These are phyloP conservation scores for Poeciliopsis infans DNA, from an alignment of 2,797 vertebrate genomes.

Conservation along the genomic window DNA sequence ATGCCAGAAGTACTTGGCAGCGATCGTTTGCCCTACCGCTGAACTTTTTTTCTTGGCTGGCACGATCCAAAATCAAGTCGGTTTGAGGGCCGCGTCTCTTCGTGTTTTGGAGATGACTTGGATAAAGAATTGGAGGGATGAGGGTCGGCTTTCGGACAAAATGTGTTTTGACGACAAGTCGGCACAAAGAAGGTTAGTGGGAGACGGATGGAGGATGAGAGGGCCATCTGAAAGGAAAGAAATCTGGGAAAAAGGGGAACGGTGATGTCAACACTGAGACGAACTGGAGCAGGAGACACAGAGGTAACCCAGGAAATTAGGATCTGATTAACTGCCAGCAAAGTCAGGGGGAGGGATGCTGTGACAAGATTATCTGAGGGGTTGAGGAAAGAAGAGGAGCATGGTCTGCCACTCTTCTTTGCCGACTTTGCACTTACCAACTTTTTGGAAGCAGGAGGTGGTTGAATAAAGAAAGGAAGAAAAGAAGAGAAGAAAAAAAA, in stretches of 20 bases:
- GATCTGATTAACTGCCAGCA: constrained; percentile 57
- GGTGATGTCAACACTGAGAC: constrained; percentile 50
- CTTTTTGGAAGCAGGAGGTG: constrained; percentile 57
- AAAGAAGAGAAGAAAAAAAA: constrained; percentile 30
- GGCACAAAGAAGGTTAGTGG: constrained; percentile 52
- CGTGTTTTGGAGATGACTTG: constrained; percentile 53
- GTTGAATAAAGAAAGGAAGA: constrained; percentile 40
- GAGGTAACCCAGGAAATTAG: constrained; percentile 60
- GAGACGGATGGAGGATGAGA: constrained; percentile 46
- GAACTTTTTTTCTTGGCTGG: constrained; percentile 56
- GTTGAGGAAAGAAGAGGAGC: constrained; percentile 50
- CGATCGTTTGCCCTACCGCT: constrained; percentile 44
- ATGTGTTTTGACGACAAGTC: constrained; percentile 47
- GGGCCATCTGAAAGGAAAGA: constrained; percentile 42
- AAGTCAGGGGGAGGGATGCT: constrained; percentile 50
- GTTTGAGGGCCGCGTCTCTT: constrained; percentile 44
- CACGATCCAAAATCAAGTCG: constrained; percentile 28
- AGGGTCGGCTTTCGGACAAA: constrained; percentile 53
- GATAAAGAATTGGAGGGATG: constrained; percentile 48
- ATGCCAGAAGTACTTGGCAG: constrained; percentile 61
- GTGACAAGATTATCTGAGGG: constrained; percentile 47
- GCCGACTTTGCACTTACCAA: constrained; percentile 64
- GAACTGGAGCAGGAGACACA: constrained; percentile 57
- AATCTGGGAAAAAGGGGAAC: constrained; percentile 26
- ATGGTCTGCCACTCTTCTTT: constrained; percentile 50